These are phyloP conservation scores for Darevskia mixta DNA, from an alignment of 2,797 vertebrate species.

Conservation along the genomic window DNA sequence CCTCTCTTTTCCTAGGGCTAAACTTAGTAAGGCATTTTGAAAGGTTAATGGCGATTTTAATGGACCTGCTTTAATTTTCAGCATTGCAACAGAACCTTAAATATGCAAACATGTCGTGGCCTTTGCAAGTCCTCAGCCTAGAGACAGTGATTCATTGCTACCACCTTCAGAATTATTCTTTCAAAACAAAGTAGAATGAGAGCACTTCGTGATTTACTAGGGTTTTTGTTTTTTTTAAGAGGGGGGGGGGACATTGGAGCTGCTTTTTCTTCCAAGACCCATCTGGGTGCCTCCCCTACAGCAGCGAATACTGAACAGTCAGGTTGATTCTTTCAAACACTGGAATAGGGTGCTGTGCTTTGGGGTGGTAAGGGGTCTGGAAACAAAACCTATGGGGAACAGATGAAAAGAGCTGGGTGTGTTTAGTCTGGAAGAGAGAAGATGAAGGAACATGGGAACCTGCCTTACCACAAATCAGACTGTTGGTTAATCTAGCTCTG, in stretches of 20 bases:
- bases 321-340: not conserved
- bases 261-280: not conserved
- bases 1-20: constrained; percentile 27
- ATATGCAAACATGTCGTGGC: constrained; percentile 43
- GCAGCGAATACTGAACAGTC: constrained; percentile 3
- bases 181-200: constrained; percentile 25
- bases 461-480: too few species aligned
- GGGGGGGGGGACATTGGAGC: not conserved
- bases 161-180: constrained; percentile 25
- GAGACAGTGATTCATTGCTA: constrained; percentile 41
- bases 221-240: not conserved
- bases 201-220: not conserved
- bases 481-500: too few species aligned
- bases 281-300: not conserved
- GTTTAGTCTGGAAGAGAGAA: too few species aligned
- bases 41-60: constrained; percentile 49
- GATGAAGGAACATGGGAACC: too few species aligned
- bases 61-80: constrained; percentile 42
- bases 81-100: constrained; percentile 31
- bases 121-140: constrained; percentile 32
- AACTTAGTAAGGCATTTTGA: constrained; percentile 35
- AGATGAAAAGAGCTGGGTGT: too few species aligned
- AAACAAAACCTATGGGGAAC: not conserved
- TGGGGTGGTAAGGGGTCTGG: not conserved
- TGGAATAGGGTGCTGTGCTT: not conserved